A percentile compares a stretch with the other conserved stretches of the same genome.
Evolutionary conservation across 2,888 invertebrate genomes (phyloP).

Genomic region (Romanomermis culicivorax): DNA sequence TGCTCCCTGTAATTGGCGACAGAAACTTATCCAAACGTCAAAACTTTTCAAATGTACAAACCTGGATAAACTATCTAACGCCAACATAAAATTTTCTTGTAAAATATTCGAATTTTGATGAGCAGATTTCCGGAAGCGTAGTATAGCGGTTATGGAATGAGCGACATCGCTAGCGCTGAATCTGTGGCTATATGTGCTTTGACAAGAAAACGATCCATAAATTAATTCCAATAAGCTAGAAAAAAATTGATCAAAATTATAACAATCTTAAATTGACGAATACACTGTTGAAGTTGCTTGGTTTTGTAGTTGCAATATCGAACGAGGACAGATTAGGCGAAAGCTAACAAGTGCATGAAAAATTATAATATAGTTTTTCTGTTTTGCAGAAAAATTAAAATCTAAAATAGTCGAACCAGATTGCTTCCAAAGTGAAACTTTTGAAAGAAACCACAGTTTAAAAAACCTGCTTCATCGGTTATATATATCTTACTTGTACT

Average conservation of each 20-base stretch:
- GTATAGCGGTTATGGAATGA: conserved; percentile 51
- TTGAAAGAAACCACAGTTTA: too few species aligned
- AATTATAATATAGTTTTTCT: too few species aligned
- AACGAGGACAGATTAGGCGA: conserved; percentile 43
- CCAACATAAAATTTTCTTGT: conserved; percentile 45
- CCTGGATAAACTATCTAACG: conserved; percentile 45
- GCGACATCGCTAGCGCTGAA: conserved; percentile 63
- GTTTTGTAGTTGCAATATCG: conserved; percentile 27
- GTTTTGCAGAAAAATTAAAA: too few species aligned
- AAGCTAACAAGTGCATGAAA: too few species aligned
- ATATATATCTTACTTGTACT: conserved; percentile 35
- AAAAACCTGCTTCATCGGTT: too few species aligned
- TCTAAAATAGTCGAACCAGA: too few species aligned
- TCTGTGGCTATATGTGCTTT: conserved; percentile 56
- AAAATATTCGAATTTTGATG: conserved; percentile 11
- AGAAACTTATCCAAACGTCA: too few species aligned
- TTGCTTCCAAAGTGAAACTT: too few species aligned
- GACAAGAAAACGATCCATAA: conserved; percentile 55
- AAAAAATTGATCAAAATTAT: not conserved
- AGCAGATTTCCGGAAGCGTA: conserved; percentile 27
- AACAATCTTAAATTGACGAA: conserved; percentile 37
- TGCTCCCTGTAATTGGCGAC: not conserved
- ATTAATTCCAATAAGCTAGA: conserved; percentile 43
- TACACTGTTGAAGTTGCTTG: not conserved
- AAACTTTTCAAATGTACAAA: too few species aligned